Base-by-base conservation (phyloP, 2,113 vertebrate species). In the Pandion haliaetus region DNA sequence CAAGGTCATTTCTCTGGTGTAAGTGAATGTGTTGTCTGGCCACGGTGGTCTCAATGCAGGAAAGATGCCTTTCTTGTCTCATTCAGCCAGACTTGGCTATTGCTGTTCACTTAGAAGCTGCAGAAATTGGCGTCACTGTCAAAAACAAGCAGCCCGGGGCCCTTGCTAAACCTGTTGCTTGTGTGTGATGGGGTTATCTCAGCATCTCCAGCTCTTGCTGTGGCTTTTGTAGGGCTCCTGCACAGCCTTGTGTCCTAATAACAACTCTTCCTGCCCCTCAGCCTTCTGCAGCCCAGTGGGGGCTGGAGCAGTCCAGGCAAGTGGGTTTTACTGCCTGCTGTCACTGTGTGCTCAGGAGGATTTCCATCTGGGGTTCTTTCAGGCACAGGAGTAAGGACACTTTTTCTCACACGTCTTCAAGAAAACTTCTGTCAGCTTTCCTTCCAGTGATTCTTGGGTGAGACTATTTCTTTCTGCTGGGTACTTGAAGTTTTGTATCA, bases 241-340 rank as follows among this genome's bases (percentile, higher is more conserved):
- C 13, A 6, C 34, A 45, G 28, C 38, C 19, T 54, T 3, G 8
- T 14, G 45, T 25, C 62, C 45, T 8, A 17, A 6, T 9, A 32
- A 25, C 20, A 10, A 4, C 17, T 44, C 23, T 17, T 28, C 28
- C 24, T 26, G 38, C 40, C 34, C 19, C 23, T 20, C 1, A 2
- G 4, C 9, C 20, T 24, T 16, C 6, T 6, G 17, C 25, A 19
- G 32, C 8, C 2, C n/a, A 4, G 36, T 0, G 8, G 14, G 50
- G 25, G 23, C 54, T 14, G 19, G 25, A 55, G n/a, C 25, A 3
- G 9, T 23, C 20, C 6, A 3, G n/a, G 20, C 13, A 5, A 1
- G 12, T 12, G 45, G 23, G 18, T 38, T 52, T 52, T 13, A 10
- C 38, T 34, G 79, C 7, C 34, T 20, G 34, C 40, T 63, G 28